Percentiles rank a stretch among this genome's conserved stretches.
Conservation (phyloP, 37 sponge, comb jelly and placozoan genomes). For the Haliclona indistincta region DNA sequence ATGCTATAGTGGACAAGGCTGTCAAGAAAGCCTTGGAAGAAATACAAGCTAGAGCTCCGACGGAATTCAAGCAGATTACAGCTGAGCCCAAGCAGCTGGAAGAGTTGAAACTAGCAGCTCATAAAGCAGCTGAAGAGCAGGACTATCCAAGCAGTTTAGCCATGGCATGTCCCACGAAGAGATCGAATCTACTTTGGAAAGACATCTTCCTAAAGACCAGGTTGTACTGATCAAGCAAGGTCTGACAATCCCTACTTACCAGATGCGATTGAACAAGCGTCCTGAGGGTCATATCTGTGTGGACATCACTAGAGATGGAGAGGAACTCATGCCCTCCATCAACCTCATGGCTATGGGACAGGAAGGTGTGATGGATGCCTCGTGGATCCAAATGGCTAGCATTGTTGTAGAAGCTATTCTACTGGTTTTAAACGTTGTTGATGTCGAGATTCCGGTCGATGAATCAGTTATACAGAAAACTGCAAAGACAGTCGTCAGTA, state of each 20-base stretch:
- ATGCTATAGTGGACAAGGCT: slow-evolving; percentile 18
- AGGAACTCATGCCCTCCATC: slow-evolving; percentile 14
- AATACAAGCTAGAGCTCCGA: slow-evolving; percentile 11
- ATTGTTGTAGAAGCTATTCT: slow-evolving; percentile 36
- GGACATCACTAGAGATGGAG: slow-evolving; percentile 34
- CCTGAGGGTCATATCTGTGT: slow-evolving; percentile 20
- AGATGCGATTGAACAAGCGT: slow-evolving; percentile 22
- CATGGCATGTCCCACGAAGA: too few species aligned
- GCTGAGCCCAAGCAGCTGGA: slow-evolving; percentile 5
- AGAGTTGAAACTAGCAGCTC: slow-evolving; percentile 11
- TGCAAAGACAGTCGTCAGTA: slow-evolving; percentile 18
- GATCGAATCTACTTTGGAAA: not conserved
- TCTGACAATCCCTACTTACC: slow-evolving; percentile 27
- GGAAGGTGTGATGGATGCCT: not conserved
- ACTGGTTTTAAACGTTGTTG: slow-evolving; percentile 24
- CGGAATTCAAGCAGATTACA: slow-evolving; percentile 8
- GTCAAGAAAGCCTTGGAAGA: slow-evolving; percentile 20
- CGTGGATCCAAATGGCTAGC: slow-evolving; percentile 35
- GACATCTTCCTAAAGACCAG: slow-evolving; percentile 10
- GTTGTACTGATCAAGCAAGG: slow-evolving; percentile 17
- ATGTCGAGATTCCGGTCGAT: slow-evolving; percentile 16
- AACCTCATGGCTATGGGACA: not conserved
- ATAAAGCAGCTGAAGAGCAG: slow-evolving; percentile 23
- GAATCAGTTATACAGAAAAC: slow-evolving; percentile 12
- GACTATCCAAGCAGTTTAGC: too few species aligned